Percentiles rank a stretch among this genome's conserved stretches.
Evolutionary conservation across 2,797 vertebrate genomes (phyloP).

Genomic region (Sarcophilus harrisii): DNA sequence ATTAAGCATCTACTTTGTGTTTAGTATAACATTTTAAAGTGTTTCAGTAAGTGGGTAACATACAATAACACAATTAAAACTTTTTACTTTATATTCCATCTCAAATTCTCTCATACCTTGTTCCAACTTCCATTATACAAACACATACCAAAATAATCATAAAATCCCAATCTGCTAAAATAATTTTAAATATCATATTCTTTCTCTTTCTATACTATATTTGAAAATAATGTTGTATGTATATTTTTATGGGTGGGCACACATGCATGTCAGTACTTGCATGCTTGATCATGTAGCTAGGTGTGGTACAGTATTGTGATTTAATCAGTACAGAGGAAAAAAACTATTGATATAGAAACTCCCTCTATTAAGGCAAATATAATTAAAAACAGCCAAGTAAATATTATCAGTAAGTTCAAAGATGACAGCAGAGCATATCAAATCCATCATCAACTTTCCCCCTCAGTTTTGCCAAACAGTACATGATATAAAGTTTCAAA

Average conservation of each 20-base stretch:
- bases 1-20: no score
- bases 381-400: slow-evolving; percentile 18
- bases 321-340: background rate
- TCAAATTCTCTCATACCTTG: background rate
- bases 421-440: background rate
- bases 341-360: background rate
- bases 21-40: background rate
- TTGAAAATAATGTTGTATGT: background rate
- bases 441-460: background rate
- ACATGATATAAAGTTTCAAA: background rate
- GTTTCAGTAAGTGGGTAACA: background rate
- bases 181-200: background rate
- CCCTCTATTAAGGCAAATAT: slow-evolving; percentile 3
- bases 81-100: background rate
- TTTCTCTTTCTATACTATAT: background rate
- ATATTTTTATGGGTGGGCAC: background rate
- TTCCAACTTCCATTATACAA: background rate
- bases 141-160: background rate
- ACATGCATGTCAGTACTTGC: background rate
- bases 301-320: background rate
- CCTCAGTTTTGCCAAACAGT: slow-evolving; percentile 41
- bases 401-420: slow-evolving; percentile 21
- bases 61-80: background rate
- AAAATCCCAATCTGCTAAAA: background rate
- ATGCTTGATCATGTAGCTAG: background rate